Evolutionary conservation across 1,140 invertebrate species (phyloP), one percentile per base, ranked within the genome.

Genomic region (Bombus confusus): DNA sequence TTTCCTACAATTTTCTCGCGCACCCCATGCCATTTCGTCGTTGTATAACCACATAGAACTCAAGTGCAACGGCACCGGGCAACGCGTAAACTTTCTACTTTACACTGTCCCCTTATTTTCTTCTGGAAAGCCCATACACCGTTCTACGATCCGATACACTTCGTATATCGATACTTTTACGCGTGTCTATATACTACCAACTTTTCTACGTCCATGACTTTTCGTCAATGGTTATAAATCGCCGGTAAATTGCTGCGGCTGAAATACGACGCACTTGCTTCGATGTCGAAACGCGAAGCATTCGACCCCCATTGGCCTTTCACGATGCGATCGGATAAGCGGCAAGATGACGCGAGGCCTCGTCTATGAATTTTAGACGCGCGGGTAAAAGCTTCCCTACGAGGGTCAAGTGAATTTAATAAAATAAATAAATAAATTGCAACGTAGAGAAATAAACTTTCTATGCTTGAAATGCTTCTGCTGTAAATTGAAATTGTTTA

Each of bases 71-170:
- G 47, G 13, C 47, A 25, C 6, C 5, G 15, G 47, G n/a, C 25
- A 57, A 31, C 47, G 4, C 64, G 75, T 84, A 84, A 84, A 78
- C 47, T 84, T 84, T 37, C 68, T 41, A 78, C 74, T 78, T 78
- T 84, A 78, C 39, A 68, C 47, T 69, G 74, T 68, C 62, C 15
- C 43, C 37, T 52, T 62, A 34, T 59, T 84, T 84, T 84, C 77
- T 34, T 43, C 39, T 37, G 31, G 31, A 84, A 66, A 43, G 75
- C 47, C 37, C 37, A 25, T 68, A 69, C 74, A 28, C 25, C 15
- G 52, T 28, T n/a, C 39, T 39, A 75, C 62, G 52, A 31, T 22
- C 15, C 47, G 47, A 84, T 84, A 59, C 66, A 75, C 59, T 77
- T 28, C 13, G 66, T 78, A 59, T 71, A 78, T 78, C 41, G 82